Conservation (phyloP, 2,113 vertebrate species). For the Barnardius zonarius region DNA sequence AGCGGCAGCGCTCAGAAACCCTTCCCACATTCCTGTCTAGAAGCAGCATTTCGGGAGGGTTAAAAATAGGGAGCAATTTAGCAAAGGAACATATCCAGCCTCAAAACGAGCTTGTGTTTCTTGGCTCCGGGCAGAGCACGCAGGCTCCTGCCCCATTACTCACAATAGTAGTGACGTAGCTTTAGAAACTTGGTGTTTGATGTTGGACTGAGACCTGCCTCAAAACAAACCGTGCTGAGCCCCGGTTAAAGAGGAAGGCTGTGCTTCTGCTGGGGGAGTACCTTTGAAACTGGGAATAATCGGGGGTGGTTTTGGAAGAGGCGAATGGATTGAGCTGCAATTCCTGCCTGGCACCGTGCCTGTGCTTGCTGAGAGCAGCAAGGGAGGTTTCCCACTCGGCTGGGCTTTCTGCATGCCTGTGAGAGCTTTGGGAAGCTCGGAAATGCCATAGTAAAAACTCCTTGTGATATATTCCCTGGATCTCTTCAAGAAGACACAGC, state of each 20-base stretch:
- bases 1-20: neutral
- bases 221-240: neutral
- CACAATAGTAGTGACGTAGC: neutral
- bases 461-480: neutral
- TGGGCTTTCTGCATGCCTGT: neutral
- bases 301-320: neutral
- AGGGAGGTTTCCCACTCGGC: neutral
- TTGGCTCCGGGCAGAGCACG: neutral
- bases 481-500: neutral
- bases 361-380: neutral
- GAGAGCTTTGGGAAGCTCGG: neutral
- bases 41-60: conserved; percentile 7
- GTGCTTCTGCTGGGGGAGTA: neutral
- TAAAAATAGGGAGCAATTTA: conserved; percentile 32
- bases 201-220: neutral
- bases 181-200: neutral
- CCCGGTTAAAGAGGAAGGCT: neutral
- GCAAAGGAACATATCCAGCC: neutral
- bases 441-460: neutral
- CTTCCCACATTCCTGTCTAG: neutral
- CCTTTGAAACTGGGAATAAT: neutral
- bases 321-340: neutral
- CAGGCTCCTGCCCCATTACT: neutral
- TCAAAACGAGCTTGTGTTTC: conserved; percentile 5
- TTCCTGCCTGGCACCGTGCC: neutral